Base-by-base conservation (phyloP, 2,113 vertebrate genomes). In the Sylvilagus bachmani region DNA sequence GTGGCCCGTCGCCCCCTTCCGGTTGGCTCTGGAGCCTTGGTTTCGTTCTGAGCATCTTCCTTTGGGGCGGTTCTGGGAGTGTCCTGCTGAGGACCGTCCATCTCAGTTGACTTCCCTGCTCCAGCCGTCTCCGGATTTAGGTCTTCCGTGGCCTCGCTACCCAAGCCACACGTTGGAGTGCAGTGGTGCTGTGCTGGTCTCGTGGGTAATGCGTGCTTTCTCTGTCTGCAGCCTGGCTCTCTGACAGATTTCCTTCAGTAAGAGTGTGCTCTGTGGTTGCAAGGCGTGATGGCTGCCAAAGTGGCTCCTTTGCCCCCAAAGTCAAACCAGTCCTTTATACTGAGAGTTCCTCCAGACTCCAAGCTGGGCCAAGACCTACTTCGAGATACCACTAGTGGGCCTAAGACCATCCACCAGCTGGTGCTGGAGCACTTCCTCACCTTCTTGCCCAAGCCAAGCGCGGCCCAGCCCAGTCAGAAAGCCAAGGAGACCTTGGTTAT, bases 401-500 rank as follows among this genome's bases (percentile, higher is more conserved):
- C 97, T 89, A 97, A 95, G 91, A 95, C 85, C 44, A 94, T 97
- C 87, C 96, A 96, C 80, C 96, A 97, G 58, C 90, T 97, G 55
- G 97, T 97, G 58, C 66, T 97, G 67, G 96, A 97, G 71, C 97
- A 97, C 77, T 97, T 97, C 66, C 93, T 96, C 58, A 86, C 93
- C 62, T 95, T 96, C 84, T 89, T 97, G 86, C 97, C 97, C 62
- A 96, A 97, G 87, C 61, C 89, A 58, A 38, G 31, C 33, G 24
- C 62, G 25, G 33, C 21, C 36, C 92, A 86, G 36, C 89, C 94
- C 80, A 62, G 33, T 86, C 58, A 96, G 94, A 97, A 93, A 91
- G 86, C 62, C 82, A 90, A 86, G 53, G 92, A 97, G 12, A 92
- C 96, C 38, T 86, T 97, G 82, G 92, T 95, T 69, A 77, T 96